Percentiles rank a stretch among this genome's conserved stretches.
Evolutionary conservation across 2,888 invertebrate genomes (phyloP).

Genomic region (Ectemnius continuus): DNA sequence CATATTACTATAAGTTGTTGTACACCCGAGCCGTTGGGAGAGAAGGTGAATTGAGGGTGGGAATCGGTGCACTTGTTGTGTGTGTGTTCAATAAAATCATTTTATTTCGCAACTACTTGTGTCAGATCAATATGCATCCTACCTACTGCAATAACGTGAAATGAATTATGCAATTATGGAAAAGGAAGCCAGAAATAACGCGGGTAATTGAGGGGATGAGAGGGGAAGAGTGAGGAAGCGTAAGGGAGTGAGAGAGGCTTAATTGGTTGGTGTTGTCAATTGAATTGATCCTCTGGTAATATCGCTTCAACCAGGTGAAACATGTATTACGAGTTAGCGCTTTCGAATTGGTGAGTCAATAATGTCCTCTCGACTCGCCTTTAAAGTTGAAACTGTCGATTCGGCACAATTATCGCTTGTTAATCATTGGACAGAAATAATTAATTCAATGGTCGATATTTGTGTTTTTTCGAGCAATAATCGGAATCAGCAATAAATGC

Average conservation of each 20-base stretch:
- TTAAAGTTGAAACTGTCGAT: too few relatives aligned
- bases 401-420: too few relatives aligned
- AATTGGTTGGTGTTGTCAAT: conserved; percentile 26
- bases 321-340: conserved; percentile 36
- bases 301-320: conserved; percentile 29
- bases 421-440: too few relatives aligned
- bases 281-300: conserved; percentile 52
- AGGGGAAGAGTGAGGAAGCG: too few relatives aligned
- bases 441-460: too few relatives aligned
- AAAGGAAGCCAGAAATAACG: not conserved
- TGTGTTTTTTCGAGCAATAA: too few relatives aligned
- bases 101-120: too few relatives aligned
- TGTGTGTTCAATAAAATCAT: too few relatives aligned
- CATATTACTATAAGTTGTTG: too few relatives aligned
- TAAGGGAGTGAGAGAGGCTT: not conserved
- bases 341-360: conserved; percentile 48
- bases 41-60: not conserved
- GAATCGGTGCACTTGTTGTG: too few relatives aligned
- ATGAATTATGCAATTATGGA: not conserved
- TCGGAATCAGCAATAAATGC: too few relatives aligned
- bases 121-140: not conserved
- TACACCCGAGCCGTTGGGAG: not conserved
- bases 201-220: not conserved
- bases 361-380: conserved; percentile 15
- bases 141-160: conserved; percentile 3